A percentile compares a stretch with the other conserved stretches of the same genome.
These are phyloP conservation scores for Vireo altiloquus DNA, from an alignment of 2,113 vertebrate species.

Conservation along the genomic window DNA sequence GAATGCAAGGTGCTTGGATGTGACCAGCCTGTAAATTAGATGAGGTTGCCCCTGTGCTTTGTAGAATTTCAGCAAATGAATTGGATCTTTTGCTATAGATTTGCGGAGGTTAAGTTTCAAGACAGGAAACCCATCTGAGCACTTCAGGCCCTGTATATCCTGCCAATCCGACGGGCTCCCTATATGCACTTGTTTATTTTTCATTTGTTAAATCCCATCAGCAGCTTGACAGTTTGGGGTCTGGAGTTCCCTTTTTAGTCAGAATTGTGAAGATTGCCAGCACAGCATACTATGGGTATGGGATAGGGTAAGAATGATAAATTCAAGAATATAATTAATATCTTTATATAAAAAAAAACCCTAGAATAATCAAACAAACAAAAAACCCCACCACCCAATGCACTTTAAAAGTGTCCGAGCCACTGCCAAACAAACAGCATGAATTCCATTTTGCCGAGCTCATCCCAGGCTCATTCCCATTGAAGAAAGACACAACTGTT, in stretches of 20 bases:
- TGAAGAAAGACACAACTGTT: constrained; percentile 52
- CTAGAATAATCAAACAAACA: neutral
- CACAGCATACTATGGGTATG: neutral
- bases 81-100: constrained; percentile 46
- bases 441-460: constrained; percentile 44
- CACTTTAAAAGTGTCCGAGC: neutral
- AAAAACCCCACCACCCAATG: neutral
- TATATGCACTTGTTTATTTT: constrained; percentile 19
- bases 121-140: neutral
- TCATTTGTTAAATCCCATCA: constrained; percentile 19
- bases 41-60: constrained; percentile 48
- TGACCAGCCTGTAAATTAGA: constrained; percentile 76
- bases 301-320: neutral
- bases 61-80: constrained; percentile 56
- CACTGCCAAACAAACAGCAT: constrained; percentile 45
- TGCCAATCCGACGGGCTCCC: neutral
- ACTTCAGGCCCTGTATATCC: constrained; percentile 15
- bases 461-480: constrained; percentile 47
- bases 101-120: constrained; percentile 51
- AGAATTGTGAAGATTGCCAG: neutral
- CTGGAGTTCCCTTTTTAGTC: neutral
- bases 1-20: constrained; percentile 79
- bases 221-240: neutral
- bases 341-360: neutral
- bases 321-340: neutral